Evolutionary conservation across 2,797 vertebrate species (phyloP), one percentile per base, ranked within the genome.

Genomic region (Dallia pectoralis): DNA sequence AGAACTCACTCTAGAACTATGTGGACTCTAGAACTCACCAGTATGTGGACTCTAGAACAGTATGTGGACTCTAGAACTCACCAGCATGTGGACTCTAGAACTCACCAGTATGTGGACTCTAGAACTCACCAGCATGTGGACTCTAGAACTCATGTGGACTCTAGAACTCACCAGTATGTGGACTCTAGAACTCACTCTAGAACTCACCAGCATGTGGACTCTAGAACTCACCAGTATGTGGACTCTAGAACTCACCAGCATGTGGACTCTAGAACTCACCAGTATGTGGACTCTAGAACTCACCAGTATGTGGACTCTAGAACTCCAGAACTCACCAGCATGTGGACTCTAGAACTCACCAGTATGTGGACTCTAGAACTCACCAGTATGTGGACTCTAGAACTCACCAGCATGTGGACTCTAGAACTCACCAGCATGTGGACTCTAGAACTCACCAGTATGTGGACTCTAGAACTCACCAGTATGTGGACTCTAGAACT

Each of bases 381-480:
- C 84, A 96, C 95, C 94, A 95, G 91, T 47, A 97, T 93, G 66
- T 79, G 94, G 62, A 97, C 94, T 80, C 88, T 89, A 94, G 53
- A 91, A 86, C 67, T 79, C 5, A 12, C 95, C 94, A 0, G 95
- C 95, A 2, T 86, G n/a, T n/a, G n/a, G n/a, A n/a, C n/a, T n/a
- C n/a, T n/a, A n/a, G n/a, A n/a, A n/a, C n/a, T n/a, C n/a, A n/a
- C n/a, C 12, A 3, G 9, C 14, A 9, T 53, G n/a, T 53, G n/a
- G 51, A n/a, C 51, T 27, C 22, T 18, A 25, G 53, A 22, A 22
- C 53, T 9, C 11, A 12, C 22, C n/a, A n/a, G n/a, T n/a, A n/a
- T n/a, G n/a, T n/a, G n/a, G n/a, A n/a, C n/a, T n/a, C n/a, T n/a
- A 22, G 8, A 11, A 62, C 89, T 90, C 84, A 96, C 95, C 94